phyloP scores from a whole-genome alignment of 2,797 vertebrate genomes.

The Phalanger gymnotis region DNA sequence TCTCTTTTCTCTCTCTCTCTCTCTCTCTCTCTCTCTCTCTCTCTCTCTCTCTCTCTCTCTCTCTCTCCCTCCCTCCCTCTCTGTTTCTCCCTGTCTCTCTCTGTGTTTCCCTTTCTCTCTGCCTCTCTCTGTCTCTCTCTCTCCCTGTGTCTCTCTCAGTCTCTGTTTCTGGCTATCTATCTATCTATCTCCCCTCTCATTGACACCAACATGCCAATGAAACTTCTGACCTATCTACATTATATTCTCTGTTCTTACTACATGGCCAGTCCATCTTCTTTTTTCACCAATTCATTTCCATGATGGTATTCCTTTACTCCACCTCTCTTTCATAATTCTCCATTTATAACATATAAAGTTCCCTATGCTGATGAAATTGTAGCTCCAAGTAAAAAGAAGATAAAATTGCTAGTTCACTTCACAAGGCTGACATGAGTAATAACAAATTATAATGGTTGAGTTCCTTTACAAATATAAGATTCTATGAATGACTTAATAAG shows the following conservation, averaged over 20 bases:
- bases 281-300: background rate
- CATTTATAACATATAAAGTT: background rate
- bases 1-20: background rate
- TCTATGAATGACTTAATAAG: slow-evolving; percentile 27
- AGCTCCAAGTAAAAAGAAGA: background rate
- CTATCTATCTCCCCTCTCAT: background rate
- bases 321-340: background rate
- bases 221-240: background rate
- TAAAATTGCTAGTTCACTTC: background rate
- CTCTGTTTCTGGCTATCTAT: no score
- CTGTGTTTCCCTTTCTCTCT: no score
- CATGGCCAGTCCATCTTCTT: background rate
- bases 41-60: no score
- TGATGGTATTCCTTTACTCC: background rate
- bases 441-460: background rate
- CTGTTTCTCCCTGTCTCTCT: no score
- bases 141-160: no score
- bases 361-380: background rate
- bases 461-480: slow-evolving; percentile 38
- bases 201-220: background rate
- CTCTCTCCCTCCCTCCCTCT: no score
- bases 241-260: background rate
- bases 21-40: no score
- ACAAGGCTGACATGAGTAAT: background rate
- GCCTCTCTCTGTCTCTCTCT: no score